These are phyloP conservation scores for Henicopernis longicauda DNA, from an alignment of 2,113 vertebrate species.

Conservation along the genomic window DNA sequence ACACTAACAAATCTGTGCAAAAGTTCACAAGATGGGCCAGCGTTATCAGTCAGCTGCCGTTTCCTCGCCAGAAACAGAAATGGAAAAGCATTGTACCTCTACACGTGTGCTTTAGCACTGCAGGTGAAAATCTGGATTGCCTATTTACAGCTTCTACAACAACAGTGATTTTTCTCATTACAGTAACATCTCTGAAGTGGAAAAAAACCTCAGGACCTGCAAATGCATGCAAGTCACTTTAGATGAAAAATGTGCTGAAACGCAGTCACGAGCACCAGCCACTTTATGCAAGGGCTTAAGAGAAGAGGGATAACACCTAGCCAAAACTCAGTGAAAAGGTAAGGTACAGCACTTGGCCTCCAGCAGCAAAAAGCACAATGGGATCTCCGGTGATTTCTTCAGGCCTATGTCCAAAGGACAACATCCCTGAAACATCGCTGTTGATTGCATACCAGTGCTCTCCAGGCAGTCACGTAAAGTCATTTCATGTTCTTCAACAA, in stretches of 20 bases:
- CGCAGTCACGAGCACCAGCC: not conserved
- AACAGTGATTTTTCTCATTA: not conserved
- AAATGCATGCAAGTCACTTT: not conserved
- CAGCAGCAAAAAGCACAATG: not conserved
- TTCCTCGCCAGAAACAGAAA: not conserved
- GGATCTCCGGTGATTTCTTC: not conserved
- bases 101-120: not conserved
- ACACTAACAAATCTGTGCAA: conserved; percentile 68
- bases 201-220: not conserved
- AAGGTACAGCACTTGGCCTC: not conserved
- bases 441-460: not conserved
- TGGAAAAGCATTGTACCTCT: not conserved
- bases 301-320: not conserved
- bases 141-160: not conserved
- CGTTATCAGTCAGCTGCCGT: not conserved
- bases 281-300: not conserved
- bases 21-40: conserved; percentile 71
- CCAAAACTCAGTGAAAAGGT: not conserved
- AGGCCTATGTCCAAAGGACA: not conserved
- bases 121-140: not conserved
- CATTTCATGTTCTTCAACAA: not conserved
- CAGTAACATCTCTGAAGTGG: not conserved
- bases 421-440: not conserved
- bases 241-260: not conserved
- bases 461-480: not conserved